phyloP scores from a whole-genome alignment of 2,888 invertebrate species.

The Ophion obscuratus region DNA sequence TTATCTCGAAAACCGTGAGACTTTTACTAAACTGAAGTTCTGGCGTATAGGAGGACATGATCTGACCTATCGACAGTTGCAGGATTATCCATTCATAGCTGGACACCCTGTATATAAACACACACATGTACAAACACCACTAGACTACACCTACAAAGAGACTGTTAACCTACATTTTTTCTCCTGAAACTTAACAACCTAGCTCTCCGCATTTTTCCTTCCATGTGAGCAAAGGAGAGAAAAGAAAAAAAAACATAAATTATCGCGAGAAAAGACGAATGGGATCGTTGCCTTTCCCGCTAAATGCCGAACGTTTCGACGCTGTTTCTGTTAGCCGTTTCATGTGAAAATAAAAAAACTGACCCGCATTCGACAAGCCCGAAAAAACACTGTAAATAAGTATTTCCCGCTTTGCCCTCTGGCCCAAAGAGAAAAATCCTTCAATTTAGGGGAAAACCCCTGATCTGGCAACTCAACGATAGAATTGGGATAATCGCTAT shows the following conservation, averaged over 20 bases:
- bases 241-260: not conserved
- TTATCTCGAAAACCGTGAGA: too few relatives aligned
- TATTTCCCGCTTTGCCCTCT: too few relatives aligned
- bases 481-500: not conserved
- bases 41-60: too few relatives aligned
- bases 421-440: not conserved
- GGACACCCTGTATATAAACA: too few relatives aligned
- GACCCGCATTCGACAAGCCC: not conserved
- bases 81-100: too few relatives aligned
- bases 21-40: too few relatives aligned
- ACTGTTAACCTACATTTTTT: conserved; percentile 20
- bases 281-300: not conserved
- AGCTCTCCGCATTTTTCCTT: not conserved
- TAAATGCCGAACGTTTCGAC: not conserved
- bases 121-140: not conserved
- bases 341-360: not conserved
- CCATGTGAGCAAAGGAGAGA: not conserved
- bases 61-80: too few relatives aligned
- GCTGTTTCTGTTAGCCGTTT: not conserved
- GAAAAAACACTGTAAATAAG: not conserved
- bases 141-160: not conserved
- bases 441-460: not conserved
- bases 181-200: not conserved
- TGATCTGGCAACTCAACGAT: not conserved
- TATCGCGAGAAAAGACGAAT: not conserved